A percentile compares a stretch with the other conserved stretches of the same genome.
Conservation (phyloP, 2,113 vertebrate genomes). For the Zapornia atra region DNA sequence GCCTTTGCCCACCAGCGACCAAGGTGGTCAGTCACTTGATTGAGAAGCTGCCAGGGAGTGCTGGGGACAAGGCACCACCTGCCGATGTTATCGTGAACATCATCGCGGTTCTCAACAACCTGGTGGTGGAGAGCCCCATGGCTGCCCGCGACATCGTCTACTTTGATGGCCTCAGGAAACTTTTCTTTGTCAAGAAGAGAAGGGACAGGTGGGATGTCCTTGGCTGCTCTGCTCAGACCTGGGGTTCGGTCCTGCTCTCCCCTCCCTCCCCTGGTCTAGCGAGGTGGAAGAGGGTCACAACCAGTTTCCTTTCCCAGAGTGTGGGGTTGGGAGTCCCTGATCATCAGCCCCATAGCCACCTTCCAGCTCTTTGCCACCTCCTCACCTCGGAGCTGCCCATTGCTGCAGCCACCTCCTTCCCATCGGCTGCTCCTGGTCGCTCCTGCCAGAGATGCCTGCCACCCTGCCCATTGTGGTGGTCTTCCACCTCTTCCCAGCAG, state of each 20-base stretch:
- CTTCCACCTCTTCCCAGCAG: neutral
- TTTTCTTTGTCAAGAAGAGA: conserved; percentile 90
- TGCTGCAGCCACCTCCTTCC: neutral
- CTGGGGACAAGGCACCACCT: conserved; percentile 79
- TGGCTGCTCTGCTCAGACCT: accelerated
- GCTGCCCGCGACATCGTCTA: conserved; percentile 90
- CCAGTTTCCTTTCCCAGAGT: neutral
- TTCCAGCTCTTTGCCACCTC: neutral
- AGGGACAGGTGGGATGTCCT: conserved; percentile 82
- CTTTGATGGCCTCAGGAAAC: conserved; percentile 90
- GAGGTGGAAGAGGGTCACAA: neutral
- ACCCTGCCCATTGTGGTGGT: accelerated
- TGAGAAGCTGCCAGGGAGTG: conserved; percentile 84
- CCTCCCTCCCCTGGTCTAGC: neutral
- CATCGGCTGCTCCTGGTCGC: neutral
- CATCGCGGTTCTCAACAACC: conserved; percentile 89
- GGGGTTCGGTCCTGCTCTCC: neutral
- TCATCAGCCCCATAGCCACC: neutral
- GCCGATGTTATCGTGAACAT: conserved; percentile 89
- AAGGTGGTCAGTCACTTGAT: conserved; percentile 89
- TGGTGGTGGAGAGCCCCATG: conserved; percentile 87
- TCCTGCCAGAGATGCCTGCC: neutral
- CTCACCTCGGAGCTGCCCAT: accelerated
- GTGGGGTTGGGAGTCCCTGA: neutral
- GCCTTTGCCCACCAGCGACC: conserved; percentile 77